Conservation (phyloP, 1,140 invertebrate species). For the Drosophila triauraria region DNA sequence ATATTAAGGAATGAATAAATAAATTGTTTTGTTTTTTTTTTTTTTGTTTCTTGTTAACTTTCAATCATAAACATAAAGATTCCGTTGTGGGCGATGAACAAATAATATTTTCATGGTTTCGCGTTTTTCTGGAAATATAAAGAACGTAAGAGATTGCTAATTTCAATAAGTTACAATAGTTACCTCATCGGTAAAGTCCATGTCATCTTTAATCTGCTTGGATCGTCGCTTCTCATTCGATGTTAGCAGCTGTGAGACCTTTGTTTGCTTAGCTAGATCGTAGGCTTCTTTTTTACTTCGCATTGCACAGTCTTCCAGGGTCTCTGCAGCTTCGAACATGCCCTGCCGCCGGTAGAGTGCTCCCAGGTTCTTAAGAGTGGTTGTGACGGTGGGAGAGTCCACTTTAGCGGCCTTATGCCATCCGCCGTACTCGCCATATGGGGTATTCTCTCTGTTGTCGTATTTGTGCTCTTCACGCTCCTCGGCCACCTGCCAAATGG, state of each 20-base stretch:
- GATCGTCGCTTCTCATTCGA: slow-evolving; percentile 83
- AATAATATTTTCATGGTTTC: slow-evolving; percentile 73
- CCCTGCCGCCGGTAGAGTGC: slow-evolving; percentile 98
- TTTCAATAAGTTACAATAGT: not conserved
- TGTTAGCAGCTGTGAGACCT: slow-evolving; percentile 90
- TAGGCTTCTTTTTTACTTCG: slow-evolving; percentile 96
- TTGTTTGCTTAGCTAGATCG: slow-evolving; percentile 95
- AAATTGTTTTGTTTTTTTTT: slow-evolving; percentile 60
- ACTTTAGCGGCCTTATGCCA: slow-evolving; percentile 99
- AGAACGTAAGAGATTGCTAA: not conserved
- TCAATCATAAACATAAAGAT: slow-evolving; percentile 73
- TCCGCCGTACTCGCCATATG: slow-evolving; percentile 97
- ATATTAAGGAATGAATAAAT: slow-evolving; percentile 83
- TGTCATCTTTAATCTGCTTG: slow-evolving; percentile 78
- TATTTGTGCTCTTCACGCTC: slow-evolving; percentile 98
- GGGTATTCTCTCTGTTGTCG: slow-evolving; percentile 95
- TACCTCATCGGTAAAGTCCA: slow-evolving; percentile 81
- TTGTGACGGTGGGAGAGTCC: slow-evolving; percentile 98
- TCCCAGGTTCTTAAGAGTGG: slow-evolving; percentile 98
- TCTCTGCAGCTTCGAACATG: slow-evolving; percentile 99
- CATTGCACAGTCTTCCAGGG: slow-evolving; percentile 98
- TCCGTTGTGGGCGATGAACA: slow-evolving; percentile 56
- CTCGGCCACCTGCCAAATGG: slow-evolving; percentile 99
- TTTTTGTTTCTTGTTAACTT: slow-evolving; percentile 73
- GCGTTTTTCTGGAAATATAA: slow-evolving; percentile 65